These are phyloP conservation scores for Hermaeophaga mercurialis DNA, from an alignment of 2,888 invertebrate species.

Conservation along the genomic window DNA sequence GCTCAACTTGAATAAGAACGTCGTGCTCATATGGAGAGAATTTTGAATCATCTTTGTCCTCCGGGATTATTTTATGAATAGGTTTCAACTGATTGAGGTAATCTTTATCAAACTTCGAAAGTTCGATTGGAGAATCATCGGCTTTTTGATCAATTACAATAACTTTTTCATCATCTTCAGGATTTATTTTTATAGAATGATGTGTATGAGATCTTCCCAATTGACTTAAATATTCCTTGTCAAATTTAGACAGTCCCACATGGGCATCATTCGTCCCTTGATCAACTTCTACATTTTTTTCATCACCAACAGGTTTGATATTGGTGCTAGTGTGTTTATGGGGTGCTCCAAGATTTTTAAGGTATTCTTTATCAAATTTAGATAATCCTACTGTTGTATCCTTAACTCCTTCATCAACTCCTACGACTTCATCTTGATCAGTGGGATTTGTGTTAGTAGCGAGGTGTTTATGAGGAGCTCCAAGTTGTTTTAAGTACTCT, in stretches of 20 bases:
- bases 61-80: neutral
- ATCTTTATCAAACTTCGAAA: neutral
- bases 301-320: neutral
- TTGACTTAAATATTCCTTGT: neutral
- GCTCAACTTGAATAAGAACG: neutral
- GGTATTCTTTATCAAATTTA: slow-evolving; percentile 1
- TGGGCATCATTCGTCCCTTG: neutral
- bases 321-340: neutral
- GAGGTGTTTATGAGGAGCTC: neutral
- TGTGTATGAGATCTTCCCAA: neutral
- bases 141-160: neutral
- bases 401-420: neutral
- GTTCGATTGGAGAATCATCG: neutral
- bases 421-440: neutral
- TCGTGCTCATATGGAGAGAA: neutral
- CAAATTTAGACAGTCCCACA: neutral
- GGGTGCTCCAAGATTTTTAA: neutral
- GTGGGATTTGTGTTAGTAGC: neutral
- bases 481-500: neutral
- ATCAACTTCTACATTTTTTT: neutral
- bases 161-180: neutral
- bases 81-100: neutral
- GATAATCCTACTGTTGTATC: neutral
- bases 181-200: neutral
- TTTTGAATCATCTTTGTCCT: neutral